These are phyloP conservation scores for Coenonympha arcania DNA, from an alignment of 2,888 invertebrate species.

Conservation along the genomic window DNA sequence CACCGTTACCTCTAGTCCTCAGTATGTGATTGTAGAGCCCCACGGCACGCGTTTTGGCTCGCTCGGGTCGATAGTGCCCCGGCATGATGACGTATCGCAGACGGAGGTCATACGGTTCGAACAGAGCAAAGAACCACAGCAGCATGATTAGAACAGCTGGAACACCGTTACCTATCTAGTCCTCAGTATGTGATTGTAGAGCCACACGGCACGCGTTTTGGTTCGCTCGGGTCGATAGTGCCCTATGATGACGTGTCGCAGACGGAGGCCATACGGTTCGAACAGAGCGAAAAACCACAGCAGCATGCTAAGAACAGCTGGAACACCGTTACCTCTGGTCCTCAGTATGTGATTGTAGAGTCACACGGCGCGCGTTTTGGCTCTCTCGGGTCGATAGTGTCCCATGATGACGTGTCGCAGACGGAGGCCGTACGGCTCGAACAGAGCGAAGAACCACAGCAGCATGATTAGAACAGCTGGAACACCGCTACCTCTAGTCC, in stretches of 20 bases:
- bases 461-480: slow-evolving; percentile 73
- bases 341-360: slow-evolving; percentile 85
- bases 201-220: too few species aligned
- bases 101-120: slow-evolving; percentile 87
- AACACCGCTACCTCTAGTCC: too few species aligned
- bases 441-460: slow-evolving; percentile 80
- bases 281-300: too few species aligned
- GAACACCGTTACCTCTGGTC: slow-evolving; percentile 74
- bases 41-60: slow-evolving; percentile 80
- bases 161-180: too few species aligned
- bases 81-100: slow-evolving; percentile 84
- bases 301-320: too few species aligned
- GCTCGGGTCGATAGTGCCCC: slow-evolving; percentile 82
- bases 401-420: slow-evolving; percentile 84
- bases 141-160: slow-evolving; percentile 73
- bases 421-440: slow-evolving; percentile 87
- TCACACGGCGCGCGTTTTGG: slow-evolving; percentile 83
- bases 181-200: too few species aligned
- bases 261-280: too few species aligned
- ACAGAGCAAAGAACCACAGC: slow-evolving; percentile 80
- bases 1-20: slow-evolving; percentile 74
- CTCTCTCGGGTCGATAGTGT: slow-evolving; percentile 82
- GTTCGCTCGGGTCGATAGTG: too few species aligned
- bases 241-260: too few species aligned
- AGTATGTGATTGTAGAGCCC: slow-evolving; percentile 89